Evolutionary conservation across 2,888 invertebrate genomes (phyloP), one percentile per base, ranked within the genome.

Genomic region (Ptilodon capucinus): DNA sequence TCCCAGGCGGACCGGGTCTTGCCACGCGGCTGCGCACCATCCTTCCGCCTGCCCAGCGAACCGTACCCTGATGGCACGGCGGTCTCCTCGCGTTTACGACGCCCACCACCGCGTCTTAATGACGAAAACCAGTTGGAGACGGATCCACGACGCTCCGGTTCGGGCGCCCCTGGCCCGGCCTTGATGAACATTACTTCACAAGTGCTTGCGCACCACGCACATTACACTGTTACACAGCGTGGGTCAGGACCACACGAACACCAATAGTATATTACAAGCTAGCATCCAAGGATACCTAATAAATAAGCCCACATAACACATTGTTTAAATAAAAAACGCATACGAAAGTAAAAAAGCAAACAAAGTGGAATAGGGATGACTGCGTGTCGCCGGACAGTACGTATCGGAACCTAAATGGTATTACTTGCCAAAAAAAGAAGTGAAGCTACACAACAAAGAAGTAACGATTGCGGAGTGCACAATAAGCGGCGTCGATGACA

Each of bases 81-180:
- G 51, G 71, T 68, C 54, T 90, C 87, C 62, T 91, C 88, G 40
- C 89, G 86, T 69, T 88, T 86, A 52, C 91, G 84, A 45, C 91
- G 79, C 42, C 89, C 83, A 44, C 70, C 80, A 83, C 92, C 80
- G 60, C 96, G 93, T 68, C 95, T 93, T 76, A 96, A 80, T 56
- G 96, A 96, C 59, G 94, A 95, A 84, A 96, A 96, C 96, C 96
- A 96, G 81, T 94, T 95, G 64, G 94, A 93, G 53, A 95, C 94
- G 64, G 94, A 94, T 67, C 94, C 93, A 58, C 94, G 93, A 65
- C 94, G 92, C 78, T 94, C 93, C 63, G 93, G 91, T 65, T 92
- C 87, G 71, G 81, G 84, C 76, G 84, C 69, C 65, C 77, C 84
- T 63, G 86, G 84, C 71, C 83, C 89, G 66, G 82, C 84, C 71